Conservation (phyloP, 2,113 vertebrate genomes). For the Vimba vimba region DNA sequence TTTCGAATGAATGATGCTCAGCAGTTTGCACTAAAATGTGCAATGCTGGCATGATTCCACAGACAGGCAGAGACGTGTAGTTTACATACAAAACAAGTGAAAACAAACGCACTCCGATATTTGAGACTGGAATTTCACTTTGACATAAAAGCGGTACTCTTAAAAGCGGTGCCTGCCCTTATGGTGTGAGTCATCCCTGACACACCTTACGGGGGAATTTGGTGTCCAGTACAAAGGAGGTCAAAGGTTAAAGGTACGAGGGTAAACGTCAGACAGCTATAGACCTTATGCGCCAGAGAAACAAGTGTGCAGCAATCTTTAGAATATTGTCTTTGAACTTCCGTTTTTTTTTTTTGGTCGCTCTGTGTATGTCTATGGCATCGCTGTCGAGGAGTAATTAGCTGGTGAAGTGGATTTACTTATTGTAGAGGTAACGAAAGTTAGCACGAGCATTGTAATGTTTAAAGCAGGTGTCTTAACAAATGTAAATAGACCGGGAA, state of each 20-base stretch:
- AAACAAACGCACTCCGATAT: slow-evolving; percentile 17
- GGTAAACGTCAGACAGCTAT: not conserved
- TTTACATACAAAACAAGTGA: slow-evolving; percentile 19
- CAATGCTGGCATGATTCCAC: not conserved
- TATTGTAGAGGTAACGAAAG: too few species aligned
- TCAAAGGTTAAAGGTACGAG: slow-evolving; percentile 23
- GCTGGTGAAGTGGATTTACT: too few species aligned
- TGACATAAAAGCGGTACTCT: not conserved
- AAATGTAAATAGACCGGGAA: too few species aligned
- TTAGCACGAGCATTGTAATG: too few species aligned
- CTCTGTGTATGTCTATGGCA: too few species aligned
- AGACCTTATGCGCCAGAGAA: too few species aligned
- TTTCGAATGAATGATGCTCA: not conserved
- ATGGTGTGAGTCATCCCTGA: not conserved
- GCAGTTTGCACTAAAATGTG: not conserved
- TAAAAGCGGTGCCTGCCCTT: not conserved
- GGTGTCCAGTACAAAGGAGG: not conserved
- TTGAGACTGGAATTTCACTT: slow-evolving; percentile 2
- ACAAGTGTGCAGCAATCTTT: too few species aligned
- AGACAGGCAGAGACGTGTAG: slow-evolving; percentile 9
- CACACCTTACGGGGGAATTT: slow-evolving; percentile 32
- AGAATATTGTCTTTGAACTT: too few species aligned
- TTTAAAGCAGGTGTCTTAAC: too few species aligned
- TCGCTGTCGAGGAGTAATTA: too few species aligned
- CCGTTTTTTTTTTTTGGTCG: too few species aligned